These are phyloP conservation scores for Sphaeridia pumilis DNA, from an alignment of 2,888 invertebrate species.

Conservation along the genomic window DNA sequence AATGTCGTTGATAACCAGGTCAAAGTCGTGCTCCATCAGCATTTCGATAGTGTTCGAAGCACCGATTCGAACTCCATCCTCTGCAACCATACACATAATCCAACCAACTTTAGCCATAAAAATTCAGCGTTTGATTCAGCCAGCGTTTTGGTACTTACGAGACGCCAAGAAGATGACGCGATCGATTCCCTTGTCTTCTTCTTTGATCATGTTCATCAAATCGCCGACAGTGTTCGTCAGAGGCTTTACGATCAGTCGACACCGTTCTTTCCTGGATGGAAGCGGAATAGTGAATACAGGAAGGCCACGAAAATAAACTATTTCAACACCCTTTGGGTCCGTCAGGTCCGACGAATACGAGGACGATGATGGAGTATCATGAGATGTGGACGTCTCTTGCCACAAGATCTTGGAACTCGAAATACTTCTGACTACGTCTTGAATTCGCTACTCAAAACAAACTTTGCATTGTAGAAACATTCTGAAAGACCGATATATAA, in stretches of 20 bases:
- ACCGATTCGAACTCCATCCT: slow-evolving; percentile 71
- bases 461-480: no score
- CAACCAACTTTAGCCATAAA: no score
- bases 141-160: slow-evolving; percentile 43
- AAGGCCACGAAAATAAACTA: slow-evolving; percentile 74
- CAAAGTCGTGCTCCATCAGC: slow-evolving; percentile 76
- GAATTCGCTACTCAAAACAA: no score
- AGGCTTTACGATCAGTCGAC: slow-evolving; percentile 85
- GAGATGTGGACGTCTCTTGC: no score
- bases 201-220: slow-evolving; percentile 67
- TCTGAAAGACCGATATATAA: no score
- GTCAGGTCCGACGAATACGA: no score
- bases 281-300: slow-evolving; percentile 86
- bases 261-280: slow-evolving; percentile 79
- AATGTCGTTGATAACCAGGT: slow-evolving; percentile 78
- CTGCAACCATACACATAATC: no score
- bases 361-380: no score
- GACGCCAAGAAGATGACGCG: slow-evolving; percentile 62
- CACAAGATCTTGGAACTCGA: no score
- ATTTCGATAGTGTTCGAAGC: slow-evolving; percentile 86
- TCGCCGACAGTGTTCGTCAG: slow-evolving; percentile 87
- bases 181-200: slow-evolving; percentile 87
- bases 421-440: no score
- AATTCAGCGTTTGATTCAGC: no score
- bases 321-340: slow-evolving; percentile 50